Conservation (phyloP, 1,140 invertebrate species). For the Rhopalosiphum maidis region DNA sequence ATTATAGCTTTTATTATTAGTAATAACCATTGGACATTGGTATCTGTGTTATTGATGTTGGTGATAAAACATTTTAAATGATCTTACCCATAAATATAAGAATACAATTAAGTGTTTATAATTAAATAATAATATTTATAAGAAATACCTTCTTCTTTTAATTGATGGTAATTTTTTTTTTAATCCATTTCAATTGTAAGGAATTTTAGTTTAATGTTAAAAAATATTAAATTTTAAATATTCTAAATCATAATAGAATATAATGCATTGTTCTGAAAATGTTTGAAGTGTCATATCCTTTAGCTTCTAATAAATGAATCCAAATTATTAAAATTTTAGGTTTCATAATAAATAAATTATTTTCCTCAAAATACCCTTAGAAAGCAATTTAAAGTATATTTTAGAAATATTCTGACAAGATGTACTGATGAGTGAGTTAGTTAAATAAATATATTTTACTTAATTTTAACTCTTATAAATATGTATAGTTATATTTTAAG, state of each 20-base stretch:
- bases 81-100: not conserved
- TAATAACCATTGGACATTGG: slow-evolving; percentile 52
- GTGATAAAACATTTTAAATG: not conserved
- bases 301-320: not conserved
- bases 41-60: slow-evolving; percentile 40
- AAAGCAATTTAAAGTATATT: not conserved
- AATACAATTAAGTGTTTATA: not conserved
- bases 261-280: too few relatives aligned
- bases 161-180: not conserved
- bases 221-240: not conserved
- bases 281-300: too few relatives aligned
- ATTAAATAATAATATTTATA: not conserved
- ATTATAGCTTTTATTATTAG: not conserved
- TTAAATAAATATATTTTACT: not conserved
- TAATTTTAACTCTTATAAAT: too few relatives aligned
- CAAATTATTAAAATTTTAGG: too few relatives aligned
- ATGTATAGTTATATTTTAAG: too few relatives aligned
- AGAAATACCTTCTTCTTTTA: not conserved
- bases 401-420: not conserved
- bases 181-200: not conserved
- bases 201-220: not conserved
- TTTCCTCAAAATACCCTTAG: not conserved
- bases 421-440: not conserved
- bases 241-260: too few relatives aligned
- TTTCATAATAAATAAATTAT: too few relatives aligned